These are phyloP conservation scores for Rousettus madagascariensis DNA, from an alignment of 2,797 vertebrate species.

Conservation along the genomic window DNA sequence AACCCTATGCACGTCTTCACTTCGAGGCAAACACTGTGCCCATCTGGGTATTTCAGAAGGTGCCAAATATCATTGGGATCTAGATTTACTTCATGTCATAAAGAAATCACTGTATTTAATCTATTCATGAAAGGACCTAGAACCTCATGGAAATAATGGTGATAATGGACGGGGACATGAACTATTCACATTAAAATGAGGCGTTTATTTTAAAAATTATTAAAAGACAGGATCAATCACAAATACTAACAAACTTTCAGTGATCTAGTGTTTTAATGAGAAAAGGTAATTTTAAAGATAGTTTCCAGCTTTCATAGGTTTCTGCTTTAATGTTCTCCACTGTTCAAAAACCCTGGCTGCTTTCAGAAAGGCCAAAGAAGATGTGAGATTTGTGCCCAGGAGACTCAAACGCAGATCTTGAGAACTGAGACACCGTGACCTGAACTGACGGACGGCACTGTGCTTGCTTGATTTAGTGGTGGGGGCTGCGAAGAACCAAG, in stretches of 20 bases:
- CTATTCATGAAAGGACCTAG: conserved; percentile 50
- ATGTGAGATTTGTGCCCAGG: neutral
- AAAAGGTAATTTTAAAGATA: neutral
- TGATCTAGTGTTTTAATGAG: neutral
- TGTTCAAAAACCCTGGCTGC: neutral
- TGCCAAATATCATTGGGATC: conserved; percentile 46
- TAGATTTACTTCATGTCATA: conserved; percentile 51
- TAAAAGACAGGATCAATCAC: neutral
- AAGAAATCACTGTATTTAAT: neutral
- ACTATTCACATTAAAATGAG: neutral
- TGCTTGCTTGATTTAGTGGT: neutral
- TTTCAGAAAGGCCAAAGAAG: neutral
- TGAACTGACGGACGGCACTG: neutral
- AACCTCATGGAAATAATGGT: neutral
- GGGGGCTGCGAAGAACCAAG: neutral
- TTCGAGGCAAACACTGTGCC: conserved; percentile 42
- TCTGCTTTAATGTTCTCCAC: neutral
- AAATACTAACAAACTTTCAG: neutral
- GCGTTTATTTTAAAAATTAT: neutral
- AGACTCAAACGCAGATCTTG: neutral
- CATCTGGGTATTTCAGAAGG: conserved; percentile 54
- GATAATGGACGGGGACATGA: neutral
- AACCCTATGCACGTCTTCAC: conserved; percentile 58
- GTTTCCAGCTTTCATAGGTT: neutral
- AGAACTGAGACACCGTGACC: neutral